Evolutionary conservation across 2,888 invertebrate species (phyloP), one percentile per base, ranked within the genome.

Genomic region (Lepetodrilus schrolli): DNA sequence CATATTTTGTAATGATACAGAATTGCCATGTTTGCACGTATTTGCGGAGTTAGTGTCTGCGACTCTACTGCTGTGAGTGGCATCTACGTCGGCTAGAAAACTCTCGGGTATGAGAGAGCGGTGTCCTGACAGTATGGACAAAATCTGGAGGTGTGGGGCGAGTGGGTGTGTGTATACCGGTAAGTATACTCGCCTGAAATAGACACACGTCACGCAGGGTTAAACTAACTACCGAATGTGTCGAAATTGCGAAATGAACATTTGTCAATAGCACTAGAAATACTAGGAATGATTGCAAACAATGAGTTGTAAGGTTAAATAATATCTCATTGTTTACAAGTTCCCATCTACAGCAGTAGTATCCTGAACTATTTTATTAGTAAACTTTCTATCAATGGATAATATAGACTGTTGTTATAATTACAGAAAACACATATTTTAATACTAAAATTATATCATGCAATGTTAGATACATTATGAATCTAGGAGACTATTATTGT

Each of bases 91-190:
- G n/a, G n/a, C n/a, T n/a, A n/a, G n/a, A n/a, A n/a, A n/a, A n/a
- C n/a, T n/a, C n/a, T n/a, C n/a, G n/a, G n/a, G n/a, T n/a, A n/a
- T n/a, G n/a, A n/a, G n/a, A n/a, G n/a, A n/a, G n/a, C n/a, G n/a
- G n/a, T 20, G 58, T 58, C 23, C 34, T 58, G 58, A 58, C 58
- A 58, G 58, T 58, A 58, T 10, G 58, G 58, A 30, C 58, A 58
- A 30, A 13, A 58, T 30, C 58, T 23, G 26, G 58, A 58, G 17
- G 58, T 58, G 58, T 30, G 58, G 13, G 58, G 58, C n/a, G 30
- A 30, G 58, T 58, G 58, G 30, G 30, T 58, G 34, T 58, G 58
- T 10, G 58, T 58, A 30, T 58, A 58, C 58, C 58, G 58, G 58
- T 26, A 26, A 34, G 58, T 58, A 21, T 58, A 58, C 26, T 30